phyloP scores from a whole-genome alignment of 2,797 vertebrate species.

The Prunella strophiata region DNA sequence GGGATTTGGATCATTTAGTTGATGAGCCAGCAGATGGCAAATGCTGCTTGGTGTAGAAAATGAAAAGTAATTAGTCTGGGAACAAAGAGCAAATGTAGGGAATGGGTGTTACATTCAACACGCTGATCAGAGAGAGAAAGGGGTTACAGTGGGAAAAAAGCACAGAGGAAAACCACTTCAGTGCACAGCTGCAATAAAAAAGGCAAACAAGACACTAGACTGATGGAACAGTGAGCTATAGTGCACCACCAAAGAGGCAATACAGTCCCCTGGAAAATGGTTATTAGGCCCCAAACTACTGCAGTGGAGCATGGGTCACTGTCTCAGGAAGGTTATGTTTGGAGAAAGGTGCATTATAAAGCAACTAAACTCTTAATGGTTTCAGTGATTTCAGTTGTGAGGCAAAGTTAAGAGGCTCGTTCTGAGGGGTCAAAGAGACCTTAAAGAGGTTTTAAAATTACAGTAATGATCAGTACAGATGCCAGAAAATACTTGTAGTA shows the following conservation, averaged over 20 bases:
- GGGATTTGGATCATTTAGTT: conserved; percentile 54
- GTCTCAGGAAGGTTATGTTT: conserved; percentile 51
- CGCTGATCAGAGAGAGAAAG: not conserved
- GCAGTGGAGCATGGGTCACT: conserved; percentile 23
- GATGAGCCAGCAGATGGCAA: conserved; percentile 63
- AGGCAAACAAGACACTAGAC: conserved; percentile 58
- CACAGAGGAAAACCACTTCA: conserved; percentile 31
- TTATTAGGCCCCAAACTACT: conserved; percentile 38
- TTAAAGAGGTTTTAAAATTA: conserved; percentile 25
- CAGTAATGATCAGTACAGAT: not conserved
- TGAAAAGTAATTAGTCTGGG: conserved; percentile 51
- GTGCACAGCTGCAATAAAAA: conserved; percentile 67
- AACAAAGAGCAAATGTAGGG: conserved; percentile 52
- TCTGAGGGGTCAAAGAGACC: conserved; percentile 6
- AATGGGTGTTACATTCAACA: not conserved
- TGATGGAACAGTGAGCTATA: not conserved
- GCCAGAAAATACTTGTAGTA: not conserved
- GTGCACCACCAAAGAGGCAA: conserved; percentile 8
- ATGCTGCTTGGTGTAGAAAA: conserved; percentile 41
- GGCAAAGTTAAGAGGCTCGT: conserved; percentile 13
- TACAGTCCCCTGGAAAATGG: conserved; percentile 18
- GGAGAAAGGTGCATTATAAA: conserved; percentile 27
- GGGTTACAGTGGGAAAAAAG: conserved; percentile 24
- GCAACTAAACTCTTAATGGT: conserved; percentile 21
- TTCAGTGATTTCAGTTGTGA: not conserved